Conservation (phyloP, 2,113 vertebrate species). For the Callipepla squamata region DNA sequence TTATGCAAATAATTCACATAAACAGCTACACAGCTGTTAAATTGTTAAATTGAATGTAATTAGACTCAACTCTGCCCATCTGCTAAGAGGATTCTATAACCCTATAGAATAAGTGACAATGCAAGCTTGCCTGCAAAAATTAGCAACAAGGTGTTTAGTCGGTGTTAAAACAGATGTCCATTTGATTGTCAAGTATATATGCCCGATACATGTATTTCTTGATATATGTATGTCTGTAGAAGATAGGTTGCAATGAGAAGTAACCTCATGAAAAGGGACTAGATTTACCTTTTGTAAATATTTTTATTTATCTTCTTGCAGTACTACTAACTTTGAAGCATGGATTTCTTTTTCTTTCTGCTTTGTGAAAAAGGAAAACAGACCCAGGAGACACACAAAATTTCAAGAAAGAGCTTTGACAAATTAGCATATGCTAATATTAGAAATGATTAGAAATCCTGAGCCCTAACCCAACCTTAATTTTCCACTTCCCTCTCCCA, state of each 20-base stretch:
- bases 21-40: neutral
- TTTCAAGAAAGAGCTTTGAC: neutral
- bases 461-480: neutral
- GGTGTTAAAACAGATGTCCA: neutral
- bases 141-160: neutral
- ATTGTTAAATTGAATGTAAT: neutral
- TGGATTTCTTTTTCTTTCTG: neutral
- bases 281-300: neutral
- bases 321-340: neutral
- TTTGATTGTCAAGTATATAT: neutral
- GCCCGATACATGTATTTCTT: neutral
- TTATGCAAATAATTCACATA: neutral
- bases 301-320: neutral
- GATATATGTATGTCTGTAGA: neutral
- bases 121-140: neutral
- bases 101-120: neutral
- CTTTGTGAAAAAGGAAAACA: neutral
- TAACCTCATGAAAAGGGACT: neutral
- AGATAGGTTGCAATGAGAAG: neutral
- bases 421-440: neutral
- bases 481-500: neutral
- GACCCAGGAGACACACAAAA: neutral
- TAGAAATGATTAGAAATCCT: neutral
- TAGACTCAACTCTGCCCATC: neutral
- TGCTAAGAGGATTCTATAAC: neutral